Evolutionary conservation across 1,140 invertebrate species (phyloP).

Genomic region (Drosophila sp.): DNA sequence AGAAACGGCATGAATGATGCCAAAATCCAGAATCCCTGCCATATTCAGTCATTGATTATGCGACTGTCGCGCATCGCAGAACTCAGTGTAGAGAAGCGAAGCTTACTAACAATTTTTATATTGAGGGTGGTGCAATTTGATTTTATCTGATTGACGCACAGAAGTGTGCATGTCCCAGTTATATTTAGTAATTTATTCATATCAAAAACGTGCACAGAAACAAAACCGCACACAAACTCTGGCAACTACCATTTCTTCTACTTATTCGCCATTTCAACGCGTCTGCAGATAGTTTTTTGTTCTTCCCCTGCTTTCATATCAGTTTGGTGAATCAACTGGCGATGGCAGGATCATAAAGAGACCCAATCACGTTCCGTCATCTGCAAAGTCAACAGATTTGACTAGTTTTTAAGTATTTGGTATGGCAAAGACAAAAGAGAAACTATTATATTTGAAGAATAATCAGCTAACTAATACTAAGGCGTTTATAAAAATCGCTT

Average conservation of each 20-base stretch:
- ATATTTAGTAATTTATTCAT: constrained; percentile 73
- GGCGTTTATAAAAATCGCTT: no score
- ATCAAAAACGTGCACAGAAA: constrained; percentile 67
- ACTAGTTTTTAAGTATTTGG: background rate
- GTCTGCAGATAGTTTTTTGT: constrained; percentile 10
- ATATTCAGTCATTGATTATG: constrained; percentile 68
- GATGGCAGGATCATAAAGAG: constrained; percentile 2
- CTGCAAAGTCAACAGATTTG: background rate
- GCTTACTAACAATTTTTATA: constrained; percentile 21
- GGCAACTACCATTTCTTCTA: background rate
- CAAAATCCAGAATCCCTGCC: constrained; percentile 47
- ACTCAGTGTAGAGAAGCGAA: background rate
- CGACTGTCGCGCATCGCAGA: constrained; percentile 21
- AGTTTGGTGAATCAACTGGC: constrained; percentile 1
- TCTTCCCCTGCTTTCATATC: constrained; percentile 5
- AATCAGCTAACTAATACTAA: no score
- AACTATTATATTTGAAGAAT: background rate
- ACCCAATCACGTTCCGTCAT: constrained; percentile 12
- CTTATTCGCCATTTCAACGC: background rate
- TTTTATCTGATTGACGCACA: constrained; percentile 47
- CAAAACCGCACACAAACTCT: constrained; percentile 15
- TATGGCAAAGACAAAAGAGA: background rate
- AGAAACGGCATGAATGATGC: constrained; percentile 30
- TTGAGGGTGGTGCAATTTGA: constrained; percentile 14
- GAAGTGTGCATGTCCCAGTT: constrained; percentile 53